Conservation (phyloP, 1,140 invertebrate species). For the Lethrus apterus region DNA sequence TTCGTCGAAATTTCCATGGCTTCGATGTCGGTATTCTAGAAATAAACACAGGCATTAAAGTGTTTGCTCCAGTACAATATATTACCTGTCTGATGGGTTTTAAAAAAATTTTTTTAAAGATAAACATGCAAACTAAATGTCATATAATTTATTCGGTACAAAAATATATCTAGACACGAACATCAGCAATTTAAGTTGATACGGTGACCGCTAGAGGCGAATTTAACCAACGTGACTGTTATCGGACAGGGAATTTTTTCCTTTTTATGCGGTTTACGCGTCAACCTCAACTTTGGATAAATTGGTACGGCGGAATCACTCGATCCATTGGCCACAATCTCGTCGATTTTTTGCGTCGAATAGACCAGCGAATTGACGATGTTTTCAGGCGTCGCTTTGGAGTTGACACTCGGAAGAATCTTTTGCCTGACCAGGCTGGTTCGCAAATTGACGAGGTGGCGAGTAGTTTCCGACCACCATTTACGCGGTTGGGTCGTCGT, state of each 20-base stretch:
- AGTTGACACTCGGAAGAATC: slow-evolving; percentile 21
- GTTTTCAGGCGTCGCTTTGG: slow-evolving; percentile 15
- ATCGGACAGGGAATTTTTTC: slow-evolving; percentile 33
- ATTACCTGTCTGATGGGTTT: no score
- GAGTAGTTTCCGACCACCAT: slow-evolving; percentile 38
- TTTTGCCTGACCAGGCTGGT: slow-evolving; percentile 32
- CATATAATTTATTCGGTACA: no score
- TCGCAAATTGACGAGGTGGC: slow-evolving; percentile 25
- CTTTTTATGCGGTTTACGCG: slow-evolving; percentile 20
- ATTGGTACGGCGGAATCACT: slow-evolving; percentile 25
- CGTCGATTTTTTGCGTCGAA: slow-evolving; percentile 29
- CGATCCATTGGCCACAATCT: slow-evolving; percentile 26
- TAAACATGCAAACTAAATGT: no score
- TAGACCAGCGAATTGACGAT: slow-evolving; percentile 19
- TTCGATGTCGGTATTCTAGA: no score
- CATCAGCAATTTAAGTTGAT: no score
- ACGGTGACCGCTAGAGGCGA: slow-evolving; percentile 9
- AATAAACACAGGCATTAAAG: no score
- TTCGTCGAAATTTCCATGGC: no score
- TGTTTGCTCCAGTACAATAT: no score
- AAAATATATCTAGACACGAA: no score
- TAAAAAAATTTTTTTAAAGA: no score
- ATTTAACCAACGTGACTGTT: slow-evolving; percentile 31
- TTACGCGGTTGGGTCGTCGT: slow-evolving; percentile 17
- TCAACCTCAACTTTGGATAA: slow-evolving; percentile 35